Base-by-base conservation (phyloP, 2,797 vertebrate genomes). In the Vireo griseus region DNA sequence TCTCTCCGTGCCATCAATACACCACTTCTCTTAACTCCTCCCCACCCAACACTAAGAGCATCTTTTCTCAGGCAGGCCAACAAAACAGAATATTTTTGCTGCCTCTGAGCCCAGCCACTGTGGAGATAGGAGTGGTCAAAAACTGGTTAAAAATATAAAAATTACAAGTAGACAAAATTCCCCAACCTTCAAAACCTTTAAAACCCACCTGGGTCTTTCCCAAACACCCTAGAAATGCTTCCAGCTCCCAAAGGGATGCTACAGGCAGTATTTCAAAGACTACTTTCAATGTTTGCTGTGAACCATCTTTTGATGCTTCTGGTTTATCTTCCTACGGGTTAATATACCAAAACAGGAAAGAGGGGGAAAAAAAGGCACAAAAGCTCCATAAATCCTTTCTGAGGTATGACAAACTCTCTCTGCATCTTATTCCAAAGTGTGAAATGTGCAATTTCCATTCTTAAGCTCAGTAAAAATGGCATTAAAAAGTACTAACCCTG, bases 391-490 rank as follows among this genome's bases (percentile, higher is more conserved):
- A 77, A 31, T 94, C 68, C 75, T 89, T 93, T 75, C 75, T 4
- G 0, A 80, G 52, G 61, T 52, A 69, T 59, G 61, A 83, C 72
- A 92, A 68, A 75, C 37, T 62, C 75, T 82, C 74, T 68, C 72
- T 94, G 73, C 68, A 68, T 51, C 79, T 13, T 76, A 86, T 62
- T 88, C 87, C 72, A 62, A 92, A 81, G 76, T 33, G 71, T 80
- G 54, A 87, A 76, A 94, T 69, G 89, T 71, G 54, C 22, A 79
- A 66, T 87, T 85, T 92, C 87, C 79, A 85, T 83, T 66, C 88
- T 95, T 47, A 83, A 81, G 61, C 75, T 94, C 95, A 91, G 67
- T 85, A 86, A 91, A 91, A 95, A 81, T 5, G 45, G 35, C 61
- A 95, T 81, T 33, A 33, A 93, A 89, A 90, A 80, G 37, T 37